These are phyloP conservation scores for Aphelocoma coerulescens DNA, from an alignment of 2,113 vertebrate species.

Conservation along the genomic window DNA sequence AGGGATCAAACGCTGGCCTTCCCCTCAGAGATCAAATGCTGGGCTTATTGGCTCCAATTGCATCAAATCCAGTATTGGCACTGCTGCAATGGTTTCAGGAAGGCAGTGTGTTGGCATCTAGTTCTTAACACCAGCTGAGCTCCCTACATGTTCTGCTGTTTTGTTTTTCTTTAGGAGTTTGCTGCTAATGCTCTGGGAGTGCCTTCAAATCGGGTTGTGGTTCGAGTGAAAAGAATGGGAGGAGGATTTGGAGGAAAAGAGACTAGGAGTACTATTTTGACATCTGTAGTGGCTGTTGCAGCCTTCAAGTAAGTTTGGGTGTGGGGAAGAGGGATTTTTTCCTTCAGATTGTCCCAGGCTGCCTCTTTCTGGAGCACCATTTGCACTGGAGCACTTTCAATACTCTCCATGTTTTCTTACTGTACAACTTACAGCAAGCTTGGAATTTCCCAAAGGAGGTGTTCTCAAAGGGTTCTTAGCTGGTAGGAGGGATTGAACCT, in stretches of 20 bases:
- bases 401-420: not conserved
- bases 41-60: not conserved
- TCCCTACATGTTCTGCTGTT: not conserved
- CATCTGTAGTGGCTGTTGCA: conserved; percentile 86
- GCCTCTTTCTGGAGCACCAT: not conserved
- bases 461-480: not conserved
- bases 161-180: conserved; percentile 46
- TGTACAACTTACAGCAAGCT: not conserved
- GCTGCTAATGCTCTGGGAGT: conserved; percentile 85
- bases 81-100: not conserved
- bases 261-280: conserved; percentile 77
- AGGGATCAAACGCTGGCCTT: not conserved
- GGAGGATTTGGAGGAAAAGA: conserved; percentile 98
- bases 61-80: not conserved
- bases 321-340: not conserved
- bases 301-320: conserved; percentile 82
- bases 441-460: not conserved
- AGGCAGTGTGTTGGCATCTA: not conserved
- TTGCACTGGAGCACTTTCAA: not conserved
- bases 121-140: not conserved
- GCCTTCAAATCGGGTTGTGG: conserved; percentile 81
- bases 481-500: not conserved
- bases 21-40: not conserved
- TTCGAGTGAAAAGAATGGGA: conserved; percentile 93
- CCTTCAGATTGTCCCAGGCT: not conserved